phyloP scores from a whole-genome alignment of 2,113 vertebrate genomes.

The Antennarius striatus region DNA sequence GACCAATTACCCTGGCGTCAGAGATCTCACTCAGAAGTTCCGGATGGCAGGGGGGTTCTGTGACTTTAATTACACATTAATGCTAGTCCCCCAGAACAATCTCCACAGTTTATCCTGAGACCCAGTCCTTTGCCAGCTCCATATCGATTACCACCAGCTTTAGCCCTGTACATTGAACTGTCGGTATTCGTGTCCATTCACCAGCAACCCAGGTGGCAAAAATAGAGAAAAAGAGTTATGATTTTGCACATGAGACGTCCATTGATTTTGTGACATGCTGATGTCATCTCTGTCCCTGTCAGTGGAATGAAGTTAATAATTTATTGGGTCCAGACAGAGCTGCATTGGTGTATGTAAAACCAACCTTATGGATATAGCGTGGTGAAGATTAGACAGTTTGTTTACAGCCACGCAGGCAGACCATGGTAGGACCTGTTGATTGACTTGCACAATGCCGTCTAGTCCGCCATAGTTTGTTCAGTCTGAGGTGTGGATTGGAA shows the following conservation, averaged over 20 bases:
- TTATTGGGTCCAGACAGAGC: conserved; percentile 28
- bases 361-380: neutral
- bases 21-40: conserved; percentile 76
- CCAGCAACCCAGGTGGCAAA: conserved; percentile 27
- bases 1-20: conserved; percentile 76
- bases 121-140: conserved; percentile 52
- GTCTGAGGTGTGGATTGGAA: neutral
- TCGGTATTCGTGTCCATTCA: conserved; percentile 49
- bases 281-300: conserved; percentile 50
- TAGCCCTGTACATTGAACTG: conserved; percentile 41
- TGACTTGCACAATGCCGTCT: neutral
- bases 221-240: conserved; percentile 39
- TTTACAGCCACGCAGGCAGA: conserved; percentile 19
- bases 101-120: conserved; percentile 70
- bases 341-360: conserved; percentile 28
- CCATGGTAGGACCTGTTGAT: conserved; percentile 3
- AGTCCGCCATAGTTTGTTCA: neutral
- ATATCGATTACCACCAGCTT: conserved; percentile 64
- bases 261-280: conserved; percentile 69
- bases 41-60: conserved; percentile 59
- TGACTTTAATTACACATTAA: conserved; percentile 78
- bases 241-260: conserved; percentile 69
- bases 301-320: conserved; percentile 5
- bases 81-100: conserved; percentile 66
- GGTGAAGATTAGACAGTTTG: conserved; percentile 12